A percentile compares a stretch with the other conserved stretches of the same genome.
phyloP scores from a whole-genome alignment of 2,113 vertebrate species.

The Microcebus tavaratra region DNA sequence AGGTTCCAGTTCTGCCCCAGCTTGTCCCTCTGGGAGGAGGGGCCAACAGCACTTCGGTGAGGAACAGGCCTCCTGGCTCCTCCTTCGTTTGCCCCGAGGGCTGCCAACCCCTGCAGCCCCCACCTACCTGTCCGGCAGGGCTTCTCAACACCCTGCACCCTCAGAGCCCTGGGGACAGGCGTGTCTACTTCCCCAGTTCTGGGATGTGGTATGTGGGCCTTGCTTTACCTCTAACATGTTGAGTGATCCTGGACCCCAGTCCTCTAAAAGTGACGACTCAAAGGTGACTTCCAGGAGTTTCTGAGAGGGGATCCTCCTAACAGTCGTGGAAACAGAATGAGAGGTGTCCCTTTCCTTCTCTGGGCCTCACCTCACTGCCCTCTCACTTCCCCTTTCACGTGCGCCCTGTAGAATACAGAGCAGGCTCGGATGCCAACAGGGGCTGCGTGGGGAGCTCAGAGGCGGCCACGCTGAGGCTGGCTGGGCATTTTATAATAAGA shows the following conservation, averaged over 20 bases:
- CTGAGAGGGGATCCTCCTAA: not conserved
- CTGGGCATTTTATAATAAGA: not conserved
- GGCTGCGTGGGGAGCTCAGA: not conserved
- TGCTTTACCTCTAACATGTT: not conserved
- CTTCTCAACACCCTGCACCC: accelerated
- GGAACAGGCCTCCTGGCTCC: too few relatives aligned
- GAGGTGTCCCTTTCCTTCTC: not conserved
- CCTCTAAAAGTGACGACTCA: not conserved
- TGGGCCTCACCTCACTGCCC: not conserved
- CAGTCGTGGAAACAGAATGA: not conserved
- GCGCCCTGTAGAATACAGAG: not conserved
- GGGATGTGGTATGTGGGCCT: not conserved
- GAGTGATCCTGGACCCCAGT: not conserved
- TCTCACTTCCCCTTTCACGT: not conserved
- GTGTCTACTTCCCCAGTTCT: not conserved
- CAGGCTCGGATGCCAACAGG: not conserved
- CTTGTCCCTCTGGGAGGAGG: not conserved
- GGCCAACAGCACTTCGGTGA: not conserved
- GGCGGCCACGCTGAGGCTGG: not conserved
- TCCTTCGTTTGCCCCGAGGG: not conserved
- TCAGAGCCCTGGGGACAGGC: not conserved
- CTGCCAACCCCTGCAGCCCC: not conserved
- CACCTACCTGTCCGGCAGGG: accelerated
- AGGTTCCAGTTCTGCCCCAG: not conserved
- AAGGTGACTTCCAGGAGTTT: not conserved